Evolutionary conservation across 2,113 vertebrate species (phyloP).

Genomic region (Cnemophilus loriae): DNA sequence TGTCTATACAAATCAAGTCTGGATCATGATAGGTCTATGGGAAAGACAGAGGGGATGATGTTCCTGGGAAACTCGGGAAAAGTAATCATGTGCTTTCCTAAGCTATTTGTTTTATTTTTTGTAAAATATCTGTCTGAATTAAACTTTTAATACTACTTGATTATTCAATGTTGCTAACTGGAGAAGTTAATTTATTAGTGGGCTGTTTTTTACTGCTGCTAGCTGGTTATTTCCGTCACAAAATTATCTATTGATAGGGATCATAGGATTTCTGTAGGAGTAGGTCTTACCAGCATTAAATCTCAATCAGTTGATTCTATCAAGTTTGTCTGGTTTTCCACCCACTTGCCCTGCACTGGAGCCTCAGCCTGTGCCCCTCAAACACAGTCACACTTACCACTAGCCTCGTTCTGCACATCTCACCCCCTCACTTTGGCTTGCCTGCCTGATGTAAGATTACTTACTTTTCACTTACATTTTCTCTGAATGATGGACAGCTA

Average conservation of each 20-base stretch:
- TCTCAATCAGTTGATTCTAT: background rate
- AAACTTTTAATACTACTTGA: background rate
- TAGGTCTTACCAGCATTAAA: background rate
- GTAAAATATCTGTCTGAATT: background rate
- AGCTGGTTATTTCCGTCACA: background rate
- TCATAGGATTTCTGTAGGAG: background rate
- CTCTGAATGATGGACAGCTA: background rate
- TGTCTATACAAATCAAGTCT: background rate
- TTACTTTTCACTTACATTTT: background rate
- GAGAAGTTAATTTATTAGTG: background rate
- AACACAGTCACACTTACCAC: background rate
- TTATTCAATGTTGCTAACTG: background rate
- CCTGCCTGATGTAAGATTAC: background rate
- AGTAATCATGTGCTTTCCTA: background rate
- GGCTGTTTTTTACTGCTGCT: background rate
- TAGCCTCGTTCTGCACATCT: background rate
- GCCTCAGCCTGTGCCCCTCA: background rate
- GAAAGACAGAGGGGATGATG: background rate
- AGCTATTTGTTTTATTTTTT: background rate
- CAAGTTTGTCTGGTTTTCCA: background rate
- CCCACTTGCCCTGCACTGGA: background rate
- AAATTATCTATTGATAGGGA: background rate
- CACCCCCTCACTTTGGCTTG: background rate
- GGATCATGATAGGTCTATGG: background rate
- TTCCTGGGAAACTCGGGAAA: background rate